Conservation (phyloP, 64 coral and sea anemone genomes). For the Stichodactyla mertensii region DNA sequence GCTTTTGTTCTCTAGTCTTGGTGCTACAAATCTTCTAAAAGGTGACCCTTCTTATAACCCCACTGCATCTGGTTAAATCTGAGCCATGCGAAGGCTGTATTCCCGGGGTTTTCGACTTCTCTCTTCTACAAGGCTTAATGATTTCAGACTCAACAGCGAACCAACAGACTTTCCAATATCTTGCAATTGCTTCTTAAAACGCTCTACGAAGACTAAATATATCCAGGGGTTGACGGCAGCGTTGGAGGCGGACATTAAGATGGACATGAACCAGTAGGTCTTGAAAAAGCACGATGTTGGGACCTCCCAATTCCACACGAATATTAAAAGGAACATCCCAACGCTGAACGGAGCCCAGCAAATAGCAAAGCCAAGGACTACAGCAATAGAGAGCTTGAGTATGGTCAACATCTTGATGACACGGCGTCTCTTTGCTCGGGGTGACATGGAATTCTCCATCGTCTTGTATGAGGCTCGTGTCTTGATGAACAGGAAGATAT, state of each 20-base stretch:
- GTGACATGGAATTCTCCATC: neutral
- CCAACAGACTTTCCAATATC: neutral
- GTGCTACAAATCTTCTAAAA: too few relatives aligned
- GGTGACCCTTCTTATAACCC: too few relatives aligned
- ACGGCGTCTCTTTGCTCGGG: neutral
- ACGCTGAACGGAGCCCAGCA: constrained; percentile 19
- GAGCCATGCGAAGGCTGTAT: neutral
- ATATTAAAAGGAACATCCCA: constrained; percentile 1
- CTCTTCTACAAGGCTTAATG: neutral
- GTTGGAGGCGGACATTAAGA: neutral
- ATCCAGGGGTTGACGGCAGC: constrained; percentile 20
- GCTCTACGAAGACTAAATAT: constrained; percentile 3
- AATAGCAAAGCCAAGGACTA: constrained; percentile 5
- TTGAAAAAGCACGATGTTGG: neutral
- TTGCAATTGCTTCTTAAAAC: neutral
- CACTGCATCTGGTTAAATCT: too few relatives aligned
- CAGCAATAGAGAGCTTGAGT: constrained; percentile 10
- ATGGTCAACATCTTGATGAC: neutral
- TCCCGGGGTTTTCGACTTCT: neutral
- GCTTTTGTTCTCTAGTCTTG: too few relatives aligned
- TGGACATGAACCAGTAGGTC: neutral
- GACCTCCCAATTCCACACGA: neutral
- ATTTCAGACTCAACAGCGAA: neutral
- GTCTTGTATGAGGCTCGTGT: neutral
- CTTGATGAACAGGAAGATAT: neutral